These are phyloP conservation scores for Drosophila austrosaltans DNA, from an alignment of 2,888 invertebrate genomes.

Conservation along the genomic window DNA sequence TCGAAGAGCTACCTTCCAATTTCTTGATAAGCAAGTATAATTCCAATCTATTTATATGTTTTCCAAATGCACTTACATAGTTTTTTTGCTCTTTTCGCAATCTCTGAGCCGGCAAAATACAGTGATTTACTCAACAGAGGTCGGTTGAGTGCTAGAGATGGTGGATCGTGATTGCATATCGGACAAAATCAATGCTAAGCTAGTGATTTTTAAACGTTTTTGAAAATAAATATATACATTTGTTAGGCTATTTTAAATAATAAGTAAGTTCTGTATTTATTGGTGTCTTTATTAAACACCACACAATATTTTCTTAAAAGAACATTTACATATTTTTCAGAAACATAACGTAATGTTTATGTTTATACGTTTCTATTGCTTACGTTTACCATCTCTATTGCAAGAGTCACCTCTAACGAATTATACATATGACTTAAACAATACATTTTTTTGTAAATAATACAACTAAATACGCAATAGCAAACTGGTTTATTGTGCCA, in stretches of 20 bases:
- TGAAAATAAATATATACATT: no score
- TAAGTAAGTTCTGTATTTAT: no score
- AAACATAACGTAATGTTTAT: no score
- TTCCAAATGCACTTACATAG: neutral
- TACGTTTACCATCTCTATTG: neutral
- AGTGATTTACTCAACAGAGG: slow-evolving; percentile 3
- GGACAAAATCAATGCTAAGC: no score
- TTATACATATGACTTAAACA: neutral
- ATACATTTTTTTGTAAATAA: neutral
- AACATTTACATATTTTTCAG: no score
- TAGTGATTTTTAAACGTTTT: no score
- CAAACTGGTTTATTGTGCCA: neutral
- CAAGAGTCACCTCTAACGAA: neutral
- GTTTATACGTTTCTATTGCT: neutral
- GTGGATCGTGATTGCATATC: neutral
- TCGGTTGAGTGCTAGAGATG: neutral
- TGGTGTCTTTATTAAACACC: no score
- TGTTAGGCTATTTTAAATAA: no score
- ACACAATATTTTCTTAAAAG: no score
- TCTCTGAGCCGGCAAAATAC: slow-evolving; percentile 2
- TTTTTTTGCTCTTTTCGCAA: neutral
- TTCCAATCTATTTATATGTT: neutral
- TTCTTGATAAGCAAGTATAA: neutral
- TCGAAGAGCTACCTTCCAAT: neutral
- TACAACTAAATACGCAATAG: neutral